Conservation (phyloP, 2,797 vertebrate genomes). For the Podarcis siculus region DNA sequence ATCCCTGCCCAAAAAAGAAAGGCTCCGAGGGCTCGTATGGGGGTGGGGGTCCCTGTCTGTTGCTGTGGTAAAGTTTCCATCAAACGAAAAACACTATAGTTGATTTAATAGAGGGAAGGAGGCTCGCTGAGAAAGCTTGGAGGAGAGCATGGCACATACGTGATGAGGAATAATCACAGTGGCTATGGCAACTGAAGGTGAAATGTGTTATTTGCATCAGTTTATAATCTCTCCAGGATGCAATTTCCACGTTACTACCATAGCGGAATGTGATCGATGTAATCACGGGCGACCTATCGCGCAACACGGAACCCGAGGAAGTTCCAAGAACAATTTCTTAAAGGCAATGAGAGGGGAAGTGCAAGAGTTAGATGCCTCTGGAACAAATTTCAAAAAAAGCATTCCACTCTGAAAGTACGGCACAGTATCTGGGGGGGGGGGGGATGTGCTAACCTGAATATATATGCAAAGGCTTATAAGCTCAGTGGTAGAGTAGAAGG, state of each 20-base stretch:
- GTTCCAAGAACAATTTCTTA: slow-evolving; percentile 58
- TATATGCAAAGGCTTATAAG: not conserved
- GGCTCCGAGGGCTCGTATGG: slow-evolving; percentile 1
- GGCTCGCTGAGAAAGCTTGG: slow-evolving; percentile 54
- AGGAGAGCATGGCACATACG: slow-evolving; percentile 53
- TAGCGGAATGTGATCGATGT: slow-evolving; percentile 59
- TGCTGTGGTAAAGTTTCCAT: slow-evolving; percentile 40
- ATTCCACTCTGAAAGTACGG: slow-evolving; percentile 31
- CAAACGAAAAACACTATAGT: slow-evolving; percentile 39
- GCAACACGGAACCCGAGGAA: slow-evolving; percentile 57
- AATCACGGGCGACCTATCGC: slow-evolving; percentile 65
- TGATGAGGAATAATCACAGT: slow-evolving; percentile 47
- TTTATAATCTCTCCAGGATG: slow-evolving; percentile 65
- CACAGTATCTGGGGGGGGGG: not conserved
- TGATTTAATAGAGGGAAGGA: slow-evolving; percentile 46
- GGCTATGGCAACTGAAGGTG: slow-evolving; percentile 63
- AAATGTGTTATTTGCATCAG: slow-evolving; percentile 67
- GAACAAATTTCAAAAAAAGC: slow-evolving; percentile 13
- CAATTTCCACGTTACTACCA: slow-evolving; percentile 62
- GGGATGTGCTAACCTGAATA: slow-evolving; percentile 16
- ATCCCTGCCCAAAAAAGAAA: slow-evolving; percentile 15
- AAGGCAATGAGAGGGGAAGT: slow-evolving; percentile 49
- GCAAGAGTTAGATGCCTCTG: slow-evolving; percentile 43
- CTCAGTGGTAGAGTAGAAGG: not conserved
- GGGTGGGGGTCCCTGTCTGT: not conserved